Base-by-base conservation (phyloP, 1,140 invertebrate genomes). In the Drosophila parvula region DNA sequence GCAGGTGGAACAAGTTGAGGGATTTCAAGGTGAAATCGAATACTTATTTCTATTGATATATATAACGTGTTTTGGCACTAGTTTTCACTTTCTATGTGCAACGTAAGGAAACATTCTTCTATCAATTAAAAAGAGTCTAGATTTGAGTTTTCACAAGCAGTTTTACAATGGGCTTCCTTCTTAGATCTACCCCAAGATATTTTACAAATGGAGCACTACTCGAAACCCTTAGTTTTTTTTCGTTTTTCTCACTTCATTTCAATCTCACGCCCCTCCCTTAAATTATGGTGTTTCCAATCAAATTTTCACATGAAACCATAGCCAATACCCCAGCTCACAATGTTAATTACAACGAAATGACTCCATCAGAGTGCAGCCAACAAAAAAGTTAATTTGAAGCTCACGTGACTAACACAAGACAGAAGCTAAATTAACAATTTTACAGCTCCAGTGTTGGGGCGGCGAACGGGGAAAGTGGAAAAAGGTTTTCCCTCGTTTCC, bases 401-500 rank as follows among this genome's bases (percentile, higher is more conserved):
- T 88, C 83, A 86, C 83, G 83, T 89, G 83, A 89, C 84, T 77
- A 83, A 78, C 62, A 81, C 73, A 79, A 86, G 57, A 84, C 79
- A 88, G 84, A 79, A 88, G 83, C 83, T 68, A 83, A 84, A 84
- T 86, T 83, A 88, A 84, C 80, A 80, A 84, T 88, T 88, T 88
- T 84, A 88, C 84, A 80, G 84, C 84, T 88, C 69, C 64, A 22
- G 0, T 22, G 77, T 62, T 53, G 40, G 22, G 38, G 16, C 9
- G 58, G 28, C 18, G 12, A 1, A 30, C 51, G 59, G 22, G 73
- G 22, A 53, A 76, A 67, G 65, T 14, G 51, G 38, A 53, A 77
- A 67, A 68, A 62, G 74, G 62, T 57, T 62, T 70, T 48, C 44
- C 65, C 53, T 34, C 30, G 36, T 44, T 60, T 65, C 14, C 30